A percentile compares a stretch with the other conserved stretches of the same genome.
Conservation (phyloP, 2,888 invertebrate genomes). For the Odontothrips loti region DNA sequence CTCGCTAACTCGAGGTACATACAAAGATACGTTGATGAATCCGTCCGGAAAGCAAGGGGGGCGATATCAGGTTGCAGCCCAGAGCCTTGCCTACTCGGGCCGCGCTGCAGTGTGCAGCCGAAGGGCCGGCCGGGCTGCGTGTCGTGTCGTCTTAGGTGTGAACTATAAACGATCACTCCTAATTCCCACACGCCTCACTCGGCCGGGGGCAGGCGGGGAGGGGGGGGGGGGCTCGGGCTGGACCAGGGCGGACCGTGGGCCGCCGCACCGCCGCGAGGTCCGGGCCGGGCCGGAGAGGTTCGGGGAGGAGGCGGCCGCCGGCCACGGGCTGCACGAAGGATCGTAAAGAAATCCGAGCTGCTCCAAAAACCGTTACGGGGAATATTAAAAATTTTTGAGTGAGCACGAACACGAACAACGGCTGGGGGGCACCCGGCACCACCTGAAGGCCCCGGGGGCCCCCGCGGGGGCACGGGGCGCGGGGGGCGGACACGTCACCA, state of each 20-base stretch:
- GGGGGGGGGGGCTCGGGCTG: too few relatives aligned
- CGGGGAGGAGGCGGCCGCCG: background rate
- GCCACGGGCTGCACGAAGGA: background rate
- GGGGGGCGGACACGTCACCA: too few relatives aligned
- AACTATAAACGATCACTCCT: background rate
- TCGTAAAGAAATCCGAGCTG: constrained; percentile 1
- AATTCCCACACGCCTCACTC: background rate
- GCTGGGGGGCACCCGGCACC: too few relatives aligned
- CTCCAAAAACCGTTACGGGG: background rate
- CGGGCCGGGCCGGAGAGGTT: too few relatives aligned
- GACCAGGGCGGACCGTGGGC: too few relatives aligned
- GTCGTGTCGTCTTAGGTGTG: constrained; percentile 1
- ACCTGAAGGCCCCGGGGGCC: too few relatives aligned
- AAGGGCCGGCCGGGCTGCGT: background rate
- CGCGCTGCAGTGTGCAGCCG: too few relatives aligned
- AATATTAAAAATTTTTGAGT: background rate
- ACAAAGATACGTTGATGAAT: background rate
- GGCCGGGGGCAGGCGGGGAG: too few relatives aligned
- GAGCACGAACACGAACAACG: background rate
- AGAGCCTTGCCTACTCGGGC: background rate
- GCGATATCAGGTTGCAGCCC: background rate
- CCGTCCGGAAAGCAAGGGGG: background rate
- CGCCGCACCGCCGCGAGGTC: too few relatives aligned
- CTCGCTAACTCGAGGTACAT: background rate
- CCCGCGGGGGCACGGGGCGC: too few relatives aligned